phyloP scores from a whole-genome alignment of 2,113 vertebrate species.

The Bombycilla garrulus region DNA sequence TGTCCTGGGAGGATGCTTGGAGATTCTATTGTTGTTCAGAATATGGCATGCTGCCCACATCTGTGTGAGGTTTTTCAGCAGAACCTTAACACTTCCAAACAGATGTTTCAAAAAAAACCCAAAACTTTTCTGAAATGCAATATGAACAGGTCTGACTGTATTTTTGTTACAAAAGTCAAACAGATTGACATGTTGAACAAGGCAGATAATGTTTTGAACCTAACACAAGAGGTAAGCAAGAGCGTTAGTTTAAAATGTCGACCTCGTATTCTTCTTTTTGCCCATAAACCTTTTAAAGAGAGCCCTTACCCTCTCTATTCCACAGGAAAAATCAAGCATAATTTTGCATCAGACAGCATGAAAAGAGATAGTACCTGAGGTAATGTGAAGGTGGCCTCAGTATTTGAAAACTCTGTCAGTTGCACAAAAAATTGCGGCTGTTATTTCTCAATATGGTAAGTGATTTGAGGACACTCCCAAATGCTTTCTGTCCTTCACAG shows the following conservation, averaged over 20 bases:
- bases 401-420: neutral
- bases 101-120: slow-evolving; percentile 55
- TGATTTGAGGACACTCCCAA: neutral
- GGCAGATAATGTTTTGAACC: slow-evolving; percentile 20
- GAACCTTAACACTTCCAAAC: slow-evolving; percentile 70
- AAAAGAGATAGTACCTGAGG: neutral
- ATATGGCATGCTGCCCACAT: slow-evolving; percentile 68
- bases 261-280: neutral
- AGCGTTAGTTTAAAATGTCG: slow-evolving; percentile 11
- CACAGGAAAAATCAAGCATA: neutral
- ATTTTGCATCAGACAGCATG: neutral
- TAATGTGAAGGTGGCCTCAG: neutral
- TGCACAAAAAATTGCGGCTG: neutral
- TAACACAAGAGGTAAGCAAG: neutral
- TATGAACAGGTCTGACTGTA: slow-evolving; percentile 24
- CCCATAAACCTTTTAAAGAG: neutral
- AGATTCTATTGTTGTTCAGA: slow-evolving; percentile 60
- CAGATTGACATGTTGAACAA: slow-evolving; percentile 8
- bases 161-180: slow-evolving; percentile 56
- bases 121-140: slow-evolving; percentile 50
- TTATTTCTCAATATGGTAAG: neutral
- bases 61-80: slow-evolving; percentile 73
- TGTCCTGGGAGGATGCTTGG: slow-evolving; percentile 54
- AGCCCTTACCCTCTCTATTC: neutral
- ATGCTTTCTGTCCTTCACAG: neutral